Percentiles rank a stretch among this genome's conserved stretches.
Conservation (phyloP, 2,113 vertebrate species). For the Sylvia atricapilla region DNA sequence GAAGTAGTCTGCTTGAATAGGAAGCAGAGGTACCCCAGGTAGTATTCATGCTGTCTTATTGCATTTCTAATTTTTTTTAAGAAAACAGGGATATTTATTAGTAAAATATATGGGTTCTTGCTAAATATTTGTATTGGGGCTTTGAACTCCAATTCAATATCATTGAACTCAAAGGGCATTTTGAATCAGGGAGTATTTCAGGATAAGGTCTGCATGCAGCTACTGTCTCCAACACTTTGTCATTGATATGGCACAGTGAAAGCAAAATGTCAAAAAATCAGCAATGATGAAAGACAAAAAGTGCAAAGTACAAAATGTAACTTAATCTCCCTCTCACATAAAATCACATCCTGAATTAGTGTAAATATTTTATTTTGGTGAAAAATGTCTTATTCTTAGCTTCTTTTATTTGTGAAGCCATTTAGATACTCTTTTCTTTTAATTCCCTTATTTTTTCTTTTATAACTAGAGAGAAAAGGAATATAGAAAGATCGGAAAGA, state of each 20-base stretch:
- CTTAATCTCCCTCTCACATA: neutral
- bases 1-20: neutral
- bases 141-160: neutral
- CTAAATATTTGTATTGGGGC: neutral
- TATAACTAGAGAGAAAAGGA: neutral
- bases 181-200: neutral
- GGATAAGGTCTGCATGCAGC: neutral
- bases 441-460: neutral
- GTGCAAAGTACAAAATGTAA: neutral
- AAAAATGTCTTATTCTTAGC: neutral
- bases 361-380: neutral
- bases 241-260: neutral
- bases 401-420: neutral
- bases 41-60: neutral
- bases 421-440: neutral
- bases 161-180: neutral
- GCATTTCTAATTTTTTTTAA: neutral
- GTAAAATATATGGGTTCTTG: neutral
- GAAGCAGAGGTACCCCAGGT: neutral
- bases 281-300: neutral
- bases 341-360: neutral
- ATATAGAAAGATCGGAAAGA: neutral
- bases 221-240: neutral
- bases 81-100: neutral
- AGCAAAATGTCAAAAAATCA: neutral